Evolutionary conservation across 2,113 vertebrate genomes (phyloP).

Genomic region (Isurus oxyrinchus): DNA sequence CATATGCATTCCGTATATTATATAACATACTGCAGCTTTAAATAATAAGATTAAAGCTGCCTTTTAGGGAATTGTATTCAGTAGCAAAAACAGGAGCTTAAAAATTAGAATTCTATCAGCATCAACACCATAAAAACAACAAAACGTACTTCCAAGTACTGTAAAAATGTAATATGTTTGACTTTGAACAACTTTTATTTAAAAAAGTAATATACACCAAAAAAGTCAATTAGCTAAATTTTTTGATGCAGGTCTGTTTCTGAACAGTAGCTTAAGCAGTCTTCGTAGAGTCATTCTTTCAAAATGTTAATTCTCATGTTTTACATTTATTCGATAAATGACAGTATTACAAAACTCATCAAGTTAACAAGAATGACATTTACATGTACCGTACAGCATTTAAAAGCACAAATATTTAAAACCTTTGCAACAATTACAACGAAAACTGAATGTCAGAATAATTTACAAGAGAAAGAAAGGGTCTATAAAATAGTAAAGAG

Average conservation of each 20-base stretch:
- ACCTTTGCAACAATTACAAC: conserved; percentile 99
- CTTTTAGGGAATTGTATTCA: conserved; percentile 33
- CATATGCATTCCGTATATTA: conserved; percentile 18
- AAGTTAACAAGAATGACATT: conserved; percentile 99
- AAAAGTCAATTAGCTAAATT: conserved; percentile 29
- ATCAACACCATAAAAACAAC: conserved; percentile 36
- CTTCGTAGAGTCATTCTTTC: conserved; percentile 33
- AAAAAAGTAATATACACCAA: conserved; percentile 38
- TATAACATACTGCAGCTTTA: conserved; percentile 37
- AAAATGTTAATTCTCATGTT: conserved; percentile 50
- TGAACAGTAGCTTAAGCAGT: conserved; percentile 30
- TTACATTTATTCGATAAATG: conserved; percentile 99
- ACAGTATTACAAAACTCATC: conserved; percentile 99
- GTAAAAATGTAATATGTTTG: conserved; percentile 28
- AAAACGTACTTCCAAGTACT: conserved; percentile 31
- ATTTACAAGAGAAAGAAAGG: conserved; percentile 88
- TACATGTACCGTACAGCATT: conserved; percentile 95
- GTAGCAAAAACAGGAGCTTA: conserved; percentile 34
- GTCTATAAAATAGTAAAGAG: conserved; percentile 99
- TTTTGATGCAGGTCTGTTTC: conserved; percentile 32
- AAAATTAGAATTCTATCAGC: conserved; percentile 36
- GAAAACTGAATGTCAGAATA: conserved; percentile 98
- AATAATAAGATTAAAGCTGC: conserved; percentile 34
- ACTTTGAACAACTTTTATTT: conserved; percentile 38
- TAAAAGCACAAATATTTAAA: conserved; percentile 99